Evolutionary conservation across 1,140 invertebrate genomes (phyloP), one percentile per base, ranked within the genome.

Genomic region (Thrips palmi): DNA sequence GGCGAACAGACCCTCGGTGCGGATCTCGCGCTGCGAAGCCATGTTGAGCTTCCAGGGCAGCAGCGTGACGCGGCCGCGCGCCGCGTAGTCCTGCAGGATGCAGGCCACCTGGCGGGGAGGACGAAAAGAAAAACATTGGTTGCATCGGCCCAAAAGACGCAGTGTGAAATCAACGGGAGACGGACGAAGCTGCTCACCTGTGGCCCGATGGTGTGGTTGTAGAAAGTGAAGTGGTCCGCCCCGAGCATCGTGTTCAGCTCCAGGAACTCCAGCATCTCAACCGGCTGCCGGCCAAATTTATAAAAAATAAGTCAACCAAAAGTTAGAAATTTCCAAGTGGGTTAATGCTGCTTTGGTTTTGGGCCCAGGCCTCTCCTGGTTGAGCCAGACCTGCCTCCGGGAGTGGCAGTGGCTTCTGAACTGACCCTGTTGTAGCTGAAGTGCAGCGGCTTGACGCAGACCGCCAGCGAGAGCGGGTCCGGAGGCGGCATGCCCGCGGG

Each of bases 381-480:
- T n/a, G n/a, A n/a, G n/a, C 25, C 25, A 27, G n/a, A n/a, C 8
- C 10, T 27, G 25, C 8, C n/a, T 27, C 25, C 29, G 10, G 24
- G 8, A 11, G 4, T 19, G 21, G 2, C n/a, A 19, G 21, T 3
- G 11, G 7, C 20, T 31, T 20, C 6, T 43, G 24, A 41, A 45
- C 54, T 51, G 55, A 72, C 71, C 47, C 71, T 67, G 51, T 88
- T 77, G 57, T 89, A 94, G 44, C 78, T 70, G 51, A 82, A 91
- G 57, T 93, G 88, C 24, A 96, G 65, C 0, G 91, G 88, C 48
- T 93, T 92, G 8, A 94, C 79, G 56, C 91, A 96, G n/a, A 93
- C 72, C 2, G 77, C 85, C 18, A 94, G 71, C 39, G 62, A 64
- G 35, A 68, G 63, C 41, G 64, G 55, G 3, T 57, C 61, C 3